Conservation (phyloP, 2,888 invertebrate species). For the Ophion ventricosus region DNA sequence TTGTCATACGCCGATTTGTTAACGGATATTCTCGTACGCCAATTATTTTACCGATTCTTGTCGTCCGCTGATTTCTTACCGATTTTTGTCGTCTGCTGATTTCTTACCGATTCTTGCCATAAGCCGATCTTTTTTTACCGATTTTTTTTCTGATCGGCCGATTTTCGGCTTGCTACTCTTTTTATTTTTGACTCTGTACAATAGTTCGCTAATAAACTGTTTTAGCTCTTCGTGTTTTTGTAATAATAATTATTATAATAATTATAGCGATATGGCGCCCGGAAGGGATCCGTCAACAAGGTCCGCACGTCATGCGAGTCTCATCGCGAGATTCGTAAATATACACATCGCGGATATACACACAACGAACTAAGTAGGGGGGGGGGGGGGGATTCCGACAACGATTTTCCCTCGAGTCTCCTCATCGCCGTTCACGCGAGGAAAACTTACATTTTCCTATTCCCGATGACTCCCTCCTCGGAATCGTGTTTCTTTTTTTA, state of each 20-base stretch:
- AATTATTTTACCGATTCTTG: neutral
- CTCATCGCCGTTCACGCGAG: conserved; percentile 8
- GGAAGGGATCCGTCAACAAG: conserved; percentile 36
- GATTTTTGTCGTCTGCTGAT: neutral
- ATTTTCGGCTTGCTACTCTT: neutral
- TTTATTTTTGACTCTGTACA: too few species aligned
- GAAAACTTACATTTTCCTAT: neutral
- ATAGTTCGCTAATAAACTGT: neutral
- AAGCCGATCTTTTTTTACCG: too few species aligned
- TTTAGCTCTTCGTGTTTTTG: neutral
- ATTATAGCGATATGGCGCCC: conserved; percentile 34
- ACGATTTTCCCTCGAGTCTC: conserved; percentile 28
- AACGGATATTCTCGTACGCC: neutral
- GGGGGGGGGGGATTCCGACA: conserved; percentile 1
- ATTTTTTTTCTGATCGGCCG: too few species aligned
- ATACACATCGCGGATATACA: conserved; percentile 12
- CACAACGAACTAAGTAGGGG: conserved; percentile 25
- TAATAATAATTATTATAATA: neutral
- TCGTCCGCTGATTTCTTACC: neutral
- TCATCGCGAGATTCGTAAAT: conserved; percentile 51
- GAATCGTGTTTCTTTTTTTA: neutral
- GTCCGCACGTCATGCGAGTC: conserved; percentile 6
- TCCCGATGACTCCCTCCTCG: neutral
- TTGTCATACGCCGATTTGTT: neutral
- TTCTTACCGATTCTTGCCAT: neutral